Conservation (phyloP, 2,888 invertebrate genomes). For the Gonocerus acuteangulatus region DNA sequence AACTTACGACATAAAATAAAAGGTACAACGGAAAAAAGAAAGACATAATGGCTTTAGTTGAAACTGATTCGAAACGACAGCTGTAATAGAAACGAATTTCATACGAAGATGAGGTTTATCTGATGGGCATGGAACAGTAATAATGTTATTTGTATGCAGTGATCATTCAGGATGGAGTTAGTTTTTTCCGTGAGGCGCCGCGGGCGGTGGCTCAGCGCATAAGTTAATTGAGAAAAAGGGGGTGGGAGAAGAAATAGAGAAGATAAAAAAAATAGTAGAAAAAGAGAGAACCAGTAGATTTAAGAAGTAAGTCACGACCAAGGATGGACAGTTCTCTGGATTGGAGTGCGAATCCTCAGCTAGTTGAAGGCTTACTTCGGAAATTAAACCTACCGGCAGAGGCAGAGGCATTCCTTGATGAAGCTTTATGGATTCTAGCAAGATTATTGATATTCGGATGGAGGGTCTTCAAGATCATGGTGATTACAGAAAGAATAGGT, state of each 20-base stretch:
- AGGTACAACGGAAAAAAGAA: no score
- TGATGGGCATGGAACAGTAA: neutral
- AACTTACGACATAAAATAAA: no score
- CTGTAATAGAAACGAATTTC: neutral
- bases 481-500: no score
- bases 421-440: no score
- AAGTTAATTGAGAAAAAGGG: conserved; percentile 13
- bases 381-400: no score
- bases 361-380: no score
- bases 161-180: conserved; percentile 10
- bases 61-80: conserved; percentile 5
- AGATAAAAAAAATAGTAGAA: conserved; percentile 3
- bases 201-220: conserved; percentile 5
- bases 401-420: no score
- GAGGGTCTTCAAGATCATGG: no score
- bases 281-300: neutral
- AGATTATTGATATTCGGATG: no score
- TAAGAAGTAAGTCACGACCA: conserved; percentile 18
- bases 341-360: neutral
- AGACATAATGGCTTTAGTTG: neutral
- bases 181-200: conserved; percentile 17
- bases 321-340: conserved; percentile 5
- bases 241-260: neutral
- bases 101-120: neutral
- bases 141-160: conserved; percentile 19